Conservation (phyloP, 2,113 vertebrate species). For the Mungos mungo region DNA sequence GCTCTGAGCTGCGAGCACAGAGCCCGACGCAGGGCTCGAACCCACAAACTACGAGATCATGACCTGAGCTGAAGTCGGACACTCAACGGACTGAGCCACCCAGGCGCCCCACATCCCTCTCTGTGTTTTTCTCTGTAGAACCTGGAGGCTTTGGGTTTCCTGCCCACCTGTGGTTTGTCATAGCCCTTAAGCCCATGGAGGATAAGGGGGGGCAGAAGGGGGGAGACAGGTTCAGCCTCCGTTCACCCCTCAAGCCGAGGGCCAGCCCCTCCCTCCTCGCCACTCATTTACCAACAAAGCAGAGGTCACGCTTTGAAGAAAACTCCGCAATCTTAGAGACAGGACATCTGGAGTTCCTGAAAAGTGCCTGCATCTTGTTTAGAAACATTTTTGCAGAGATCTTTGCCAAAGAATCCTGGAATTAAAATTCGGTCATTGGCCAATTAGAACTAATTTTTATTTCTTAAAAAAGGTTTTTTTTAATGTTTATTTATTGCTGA, state of each 20-base stretch:
- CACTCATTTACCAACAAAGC: background rate
- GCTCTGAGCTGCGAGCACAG: no score
- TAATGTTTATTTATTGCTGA: no score
- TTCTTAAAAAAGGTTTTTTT: no score
- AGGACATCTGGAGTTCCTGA: background rate
- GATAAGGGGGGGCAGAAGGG: background rate
- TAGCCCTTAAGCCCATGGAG: slow-evolving; percentile 8
- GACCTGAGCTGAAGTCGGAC: no score
- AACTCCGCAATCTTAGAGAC: background rate
- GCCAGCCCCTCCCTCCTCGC: rapidly evolving
- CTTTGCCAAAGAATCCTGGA: background rate
- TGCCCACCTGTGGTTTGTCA: slow-evolving; percentile 63
- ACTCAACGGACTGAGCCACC: no score
- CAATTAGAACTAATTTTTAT: background rate
- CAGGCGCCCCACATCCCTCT: background rate
- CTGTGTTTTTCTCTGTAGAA: background rate
- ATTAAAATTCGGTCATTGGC: background rate
- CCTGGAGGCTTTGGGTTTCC: slow-evolving; percentile 51
- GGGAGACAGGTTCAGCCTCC: slow-evolving; percentile 61
- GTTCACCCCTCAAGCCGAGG: slow-evolving; percentile 61
- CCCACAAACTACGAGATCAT: no score
- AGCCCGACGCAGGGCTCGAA: no score
- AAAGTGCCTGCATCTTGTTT: background rate
- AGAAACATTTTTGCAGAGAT: background rate
- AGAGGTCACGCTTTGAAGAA: background rate